Evolutionary conservation across 1,140 invertebrate genomes (phyloP), one percentile per base, ranked within the genome.

Genomic region (Rhopalosiphum padi): DNA sequence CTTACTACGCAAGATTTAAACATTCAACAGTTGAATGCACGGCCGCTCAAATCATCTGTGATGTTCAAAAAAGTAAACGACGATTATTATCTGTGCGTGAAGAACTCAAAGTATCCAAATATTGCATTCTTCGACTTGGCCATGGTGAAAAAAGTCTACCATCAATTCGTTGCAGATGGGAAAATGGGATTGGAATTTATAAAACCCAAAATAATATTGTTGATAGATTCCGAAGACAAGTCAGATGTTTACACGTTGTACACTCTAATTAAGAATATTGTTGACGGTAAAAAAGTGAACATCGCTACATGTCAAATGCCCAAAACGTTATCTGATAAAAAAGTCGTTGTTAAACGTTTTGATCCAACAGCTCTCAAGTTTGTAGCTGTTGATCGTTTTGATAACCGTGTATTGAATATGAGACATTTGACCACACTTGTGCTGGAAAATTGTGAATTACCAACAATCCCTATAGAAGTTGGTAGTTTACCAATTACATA

Each of bases 91-190:
- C 25, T 89, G 48, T 35, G 21, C 6, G 30, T 89, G 0, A 55
- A 55, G n/a, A 89, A 89, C 35, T 89, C 87, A n/a, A 55, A 37
- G 87, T 89, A 53, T 51, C 87, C 87, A 25, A 89, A 89, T 22
- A n/a, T 9, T 35, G 37, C 37, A 21, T 23, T 23, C 30, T 89
- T 48, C 48, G 37, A 53, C 6, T 48, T 53, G 25, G n/a, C 46
- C 46, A n/a, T 55, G 18, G 1, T 89, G 30, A 51, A 89, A 22
- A 15, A 3, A 11, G 0, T 89, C 0, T 51, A 55, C n/a, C 1
- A 15, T 21, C 41, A 55, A 51, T 89, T 89, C n/a, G 21, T 35
- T 8, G 7, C 41, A 21, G 87, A 89, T 2, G 48, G 87, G 2
- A 89, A 55, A 8, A 1, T 53, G 22, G 48, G 46, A 51, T 22